Evolutionary conservation across 2,797 vertebrate species (phyloP).

Genomic region (Rhinogobio ventralis): DNA sequence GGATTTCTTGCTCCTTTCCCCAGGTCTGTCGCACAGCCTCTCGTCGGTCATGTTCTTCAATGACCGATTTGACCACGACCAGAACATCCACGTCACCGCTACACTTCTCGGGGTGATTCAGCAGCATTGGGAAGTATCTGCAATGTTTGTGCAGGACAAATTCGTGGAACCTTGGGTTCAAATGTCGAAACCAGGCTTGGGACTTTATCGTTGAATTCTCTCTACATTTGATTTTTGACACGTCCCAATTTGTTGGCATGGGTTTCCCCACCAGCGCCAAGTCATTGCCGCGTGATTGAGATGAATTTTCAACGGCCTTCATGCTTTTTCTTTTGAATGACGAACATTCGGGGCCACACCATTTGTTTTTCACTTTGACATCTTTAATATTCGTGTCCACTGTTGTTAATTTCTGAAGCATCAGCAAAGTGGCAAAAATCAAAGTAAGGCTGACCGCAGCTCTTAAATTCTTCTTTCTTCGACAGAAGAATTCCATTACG

Average conservation of each 20-base stretch:
- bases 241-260: constrained; percentile 72
- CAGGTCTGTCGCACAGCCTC: constrained; percentile 83
- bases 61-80: constrained; percentile 83
- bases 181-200: constrained; percentile 76
- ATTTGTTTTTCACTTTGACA: constrained; percentile 53
- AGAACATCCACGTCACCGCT: constrained; percentile 76
- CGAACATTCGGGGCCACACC: constrained; percentile 67
- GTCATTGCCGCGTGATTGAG: neutral
- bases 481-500: constrained; percentile 76
- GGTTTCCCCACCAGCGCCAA: constrained; percentile 17
- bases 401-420: constrained; percentile 80
- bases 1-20: constrained; percentile 73
- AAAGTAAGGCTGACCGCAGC: constrained; percentile 79
- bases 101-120: constrained; percentile 87
- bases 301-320: constrained; percentile 48
- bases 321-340: constrained; percentile 57
- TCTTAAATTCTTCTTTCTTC: constrained; percentile 78
- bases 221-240: constrained; percentile 75
- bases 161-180: constrained; percentile 82
- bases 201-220: constrained; percentile 70
- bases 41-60: constrained; percentile 83
- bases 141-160: constrained; percentile 85
- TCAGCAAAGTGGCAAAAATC: constrained; percentile 78
- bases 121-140: constrained; percentile 83
- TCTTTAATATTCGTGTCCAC: constrained; percentile 72